A percentile compares a stretch with the other conserved stretches of the same genome.
Evolutionary conservation across 1,140 invertebrate genomes (phyloP).

Genomic region (Drosophila trapezifrons): DNA sequence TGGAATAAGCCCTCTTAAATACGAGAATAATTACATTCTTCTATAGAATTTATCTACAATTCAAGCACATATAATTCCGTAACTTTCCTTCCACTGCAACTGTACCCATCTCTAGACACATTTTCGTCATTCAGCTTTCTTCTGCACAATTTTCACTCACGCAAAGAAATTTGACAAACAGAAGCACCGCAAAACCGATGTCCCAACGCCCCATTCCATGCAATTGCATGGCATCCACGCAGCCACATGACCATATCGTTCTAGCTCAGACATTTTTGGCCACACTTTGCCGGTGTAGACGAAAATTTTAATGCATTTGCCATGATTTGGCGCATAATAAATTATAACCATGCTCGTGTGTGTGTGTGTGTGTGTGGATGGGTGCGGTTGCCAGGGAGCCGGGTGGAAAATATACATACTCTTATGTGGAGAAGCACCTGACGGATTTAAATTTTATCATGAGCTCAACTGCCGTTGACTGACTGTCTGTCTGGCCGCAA

Average conservation of each 20-base stretch:
- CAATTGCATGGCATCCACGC: not conserved
- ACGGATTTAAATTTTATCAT: conserved; percentile 76
- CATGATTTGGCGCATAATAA: conserved; percentile 77
- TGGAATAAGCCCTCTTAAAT: no score
- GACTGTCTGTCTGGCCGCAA: conserved; percentile 44
- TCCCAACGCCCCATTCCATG: not conserved
- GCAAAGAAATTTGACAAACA: conserved; percentile 72
- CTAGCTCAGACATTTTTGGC: conserved; percentile 67
- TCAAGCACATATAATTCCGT: not conserved
- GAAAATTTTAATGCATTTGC: conserved; percentile 73
- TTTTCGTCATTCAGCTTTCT: conserved; percentile 18
- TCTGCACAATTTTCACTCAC: conserved; percentile 52
- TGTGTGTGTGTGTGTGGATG: conserved; percentile 17
- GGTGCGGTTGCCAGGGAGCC: conserved; percentile 13
- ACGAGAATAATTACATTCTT: no score
- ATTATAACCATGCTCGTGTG: conserved; percentile 47
- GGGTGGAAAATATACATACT: conserved; percentile 1
- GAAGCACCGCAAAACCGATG: conserved; percentile 53
- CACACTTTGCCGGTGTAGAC: conserved; percentile 61
- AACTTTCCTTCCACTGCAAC: not conserved
- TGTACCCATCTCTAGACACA: conserved; percentile 9
- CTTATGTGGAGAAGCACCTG: conserved; percentile 57
- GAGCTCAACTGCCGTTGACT: conserved; percentile 56
- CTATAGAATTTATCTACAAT: not conserved
- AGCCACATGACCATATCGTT: conserved; percentile 51